Evolutionary conservation across 2,888 invertebrate species (phyloP).

Genomic region (Helleia helle): DNA sequence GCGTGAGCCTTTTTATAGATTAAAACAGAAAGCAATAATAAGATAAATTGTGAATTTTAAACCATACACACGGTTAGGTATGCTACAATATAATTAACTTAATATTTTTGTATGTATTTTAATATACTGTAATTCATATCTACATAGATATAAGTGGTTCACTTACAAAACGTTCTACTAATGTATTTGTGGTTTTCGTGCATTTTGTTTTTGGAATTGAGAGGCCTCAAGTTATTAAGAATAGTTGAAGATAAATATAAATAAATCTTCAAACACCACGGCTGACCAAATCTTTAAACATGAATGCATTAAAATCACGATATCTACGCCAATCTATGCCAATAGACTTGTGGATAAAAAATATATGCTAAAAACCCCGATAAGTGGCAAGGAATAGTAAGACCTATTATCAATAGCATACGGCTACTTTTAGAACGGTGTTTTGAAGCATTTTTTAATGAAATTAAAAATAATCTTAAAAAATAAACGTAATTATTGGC

Average conservation of each 20-base stretch:
- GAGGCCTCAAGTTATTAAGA: background rate
- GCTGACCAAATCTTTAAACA: constrained; percentile 18
- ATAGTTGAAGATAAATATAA: background rate
- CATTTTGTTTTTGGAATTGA: background rate
- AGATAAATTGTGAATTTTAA: constrained; percentile 52
- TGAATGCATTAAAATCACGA: constrained; percentile 21
- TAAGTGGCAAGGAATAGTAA: constrained; percentile 58
- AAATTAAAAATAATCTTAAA: constrained; percentile 36
- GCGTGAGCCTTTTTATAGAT: constrained; percentile 29
- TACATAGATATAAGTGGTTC: constrained; percentile 62
- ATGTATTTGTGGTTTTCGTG: constrained; percentile 23
- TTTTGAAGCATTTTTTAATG: constrained; percentile 70
- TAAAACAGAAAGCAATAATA: constrained; percentile 60
- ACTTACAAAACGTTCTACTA: constrained; percentile 61
- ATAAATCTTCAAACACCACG: background rate
- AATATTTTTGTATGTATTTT: constrained; percentile 74
- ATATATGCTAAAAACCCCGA: constrained; percentile 43
- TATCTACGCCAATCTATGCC: constrained; percentile 40
- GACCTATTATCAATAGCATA: constrained; percentile 64
- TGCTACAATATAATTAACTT: constrained; percentile 48
- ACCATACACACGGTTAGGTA: constrained; percentile 47
- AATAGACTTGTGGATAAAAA: constrained; percentile 39
- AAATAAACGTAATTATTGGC: constrained; percentile 63
- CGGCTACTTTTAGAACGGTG: constrained; percentile 70
- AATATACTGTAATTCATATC: constrained; percentile 70